phyloP scores from a whole-genome alignment of 2,888 invertebrate species.

The Acanthosepion esculentum region DNA sequence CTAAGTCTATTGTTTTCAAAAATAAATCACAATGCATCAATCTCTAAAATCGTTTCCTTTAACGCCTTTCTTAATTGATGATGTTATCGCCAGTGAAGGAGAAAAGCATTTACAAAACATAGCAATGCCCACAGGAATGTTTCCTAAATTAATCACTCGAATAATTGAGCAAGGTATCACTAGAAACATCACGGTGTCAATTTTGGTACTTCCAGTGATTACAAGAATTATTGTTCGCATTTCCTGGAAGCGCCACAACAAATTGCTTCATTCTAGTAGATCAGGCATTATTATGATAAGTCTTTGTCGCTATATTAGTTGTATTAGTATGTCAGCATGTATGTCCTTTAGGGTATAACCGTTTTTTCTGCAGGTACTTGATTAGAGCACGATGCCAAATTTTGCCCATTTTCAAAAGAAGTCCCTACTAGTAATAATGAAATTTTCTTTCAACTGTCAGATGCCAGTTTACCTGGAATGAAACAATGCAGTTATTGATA shows the following conservation, averaged over 20 bases:
- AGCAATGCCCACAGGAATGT: not conserved
- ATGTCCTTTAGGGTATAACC: no score
- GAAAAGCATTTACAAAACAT: not conserved
- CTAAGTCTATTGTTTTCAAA: not conserved
- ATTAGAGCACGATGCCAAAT: no score
- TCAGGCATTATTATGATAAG: not conserved
- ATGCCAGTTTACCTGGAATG: no score
- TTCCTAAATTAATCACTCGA: conserved; percentile 5
- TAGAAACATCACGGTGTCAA: not conserved
- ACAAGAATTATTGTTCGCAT: not conserved
- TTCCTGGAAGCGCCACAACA: not conserved
- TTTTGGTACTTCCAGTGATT: not conserved
- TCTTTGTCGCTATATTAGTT: not conserved
- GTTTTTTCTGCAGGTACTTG: no score
- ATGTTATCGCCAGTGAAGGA: not conserved
- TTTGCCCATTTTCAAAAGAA: no score
- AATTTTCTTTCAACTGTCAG: no score
- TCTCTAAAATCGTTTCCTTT: not conserved
- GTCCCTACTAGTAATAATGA: no score
- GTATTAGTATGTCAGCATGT: not conserved
- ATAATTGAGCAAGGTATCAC: not conserved
- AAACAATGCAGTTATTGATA: no score
- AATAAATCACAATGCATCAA: not conserved
- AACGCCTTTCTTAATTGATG: conserved; percentile 13
- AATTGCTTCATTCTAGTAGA: not conserved